Conservation (phyloP, 2,888 invertebrate species). For the Acronicta psi region DNA sequence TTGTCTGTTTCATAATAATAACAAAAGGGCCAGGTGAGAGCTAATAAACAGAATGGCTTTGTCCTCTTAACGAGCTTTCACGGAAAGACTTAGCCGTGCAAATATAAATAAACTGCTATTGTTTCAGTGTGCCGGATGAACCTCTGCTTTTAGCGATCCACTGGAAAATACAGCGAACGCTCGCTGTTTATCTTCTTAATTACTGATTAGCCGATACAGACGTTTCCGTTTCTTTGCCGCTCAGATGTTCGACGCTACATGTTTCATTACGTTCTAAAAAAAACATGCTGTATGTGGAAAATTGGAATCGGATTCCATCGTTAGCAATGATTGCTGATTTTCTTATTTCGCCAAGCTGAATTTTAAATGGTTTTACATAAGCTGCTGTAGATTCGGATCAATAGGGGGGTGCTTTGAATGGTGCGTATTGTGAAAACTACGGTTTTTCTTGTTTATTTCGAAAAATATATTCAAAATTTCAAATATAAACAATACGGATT, state of each 20-base stretch:
- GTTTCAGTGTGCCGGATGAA: constrained; percentile 61
- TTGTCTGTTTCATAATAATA: constrained; percentile 66
- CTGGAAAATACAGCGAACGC: constrained; percentile 56
- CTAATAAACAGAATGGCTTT: constrained; percentile 76
- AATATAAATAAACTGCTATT: constrained; percentile 73
- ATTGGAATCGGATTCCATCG: constrained; percentile 2
- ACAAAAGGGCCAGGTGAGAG: constrained; percentile 72
- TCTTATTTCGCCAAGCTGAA: neutral
- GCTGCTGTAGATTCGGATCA: no score
- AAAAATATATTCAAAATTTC: no score
- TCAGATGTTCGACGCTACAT: constrained; percentile 31
- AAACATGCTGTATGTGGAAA: constrained; percentile 3
- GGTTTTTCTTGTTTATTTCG: no score
- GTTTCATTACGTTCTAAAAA: constrained; percentile 27
- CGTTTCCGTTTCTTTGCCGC: constrained; percentile 44
- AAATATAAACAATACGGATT: no score
- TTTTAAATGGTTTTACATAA: neutral
- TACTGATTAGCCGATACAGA: constrained; percentile 63
- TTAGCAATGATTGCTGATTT: neutral
- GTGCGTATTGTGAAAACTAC: no score
- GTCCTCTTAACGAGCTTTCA: constrained; percentile 73
- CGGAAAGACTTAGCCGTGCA: constrained; percentile 65
- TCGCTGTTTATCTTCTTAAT: constrained; percentile 62
- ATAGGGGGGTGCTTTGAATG: no score
- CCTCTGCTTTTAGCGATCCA: constrained; percentile 64